Base-by-base conservation (phyloP, 1,140 invertebrate species). In the Cydia strobilella region DNA sequence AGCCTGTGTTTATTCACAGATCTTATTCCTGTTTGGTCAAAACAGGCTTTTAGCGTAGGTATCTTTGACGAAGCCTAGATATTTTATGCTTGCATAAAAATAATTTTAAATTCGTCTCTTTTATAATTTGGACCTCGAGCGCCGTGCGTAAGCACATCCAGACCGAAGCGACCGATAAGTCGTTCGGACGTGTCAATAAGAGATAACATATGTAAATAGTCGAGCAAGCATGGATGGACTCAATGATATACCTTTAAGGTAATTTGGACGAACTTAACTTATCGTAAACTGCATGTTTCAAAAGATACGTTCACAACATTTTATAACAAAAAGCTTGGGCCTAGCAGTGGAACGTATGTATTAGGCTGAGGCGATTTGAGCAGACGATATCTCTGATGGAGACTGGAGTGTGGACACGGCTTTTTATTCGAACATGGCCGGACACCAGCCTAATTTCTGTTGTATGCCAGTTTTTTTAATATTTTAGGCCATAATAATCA, bases 151-250 rank as follows among this genome's bases (percentile, higher is more conserved):
- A 69, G 79, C 77, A 78, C 84, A 87, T 88, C 83, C 77, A 83
- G 81, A 81, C 86, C 79, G 77, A 65, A 62, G 78, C 86, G 85
- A 88, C 86, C 87, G 90, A 91, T 91, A 91, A 91, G 83, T 87
- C 80, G 83, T 84, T 88, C 84, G 84, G 83, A 89, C 82, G 85
- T 90, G 88, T 91, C 87, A 90, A 91, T 86, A 90, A 81, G 76
- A 88, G 89, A 91, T 91, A 91, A 89, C 77, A 42, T 85, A 86
- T 45, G 82, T 84, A 89, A 90, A 91, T 87, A 89, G 82, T 83
- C 82, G 76, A 77, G 80, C 82, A 82, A 82, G 65, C 31, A 86
- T 75, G 77, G 80, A 79, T 77, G 77, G 80, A 82, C 86, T 89
- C 86, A 85, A 88, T 87, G 88, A 89, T 84, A 86, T 80, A 76